Base-by-base conservation (phyloP, 2,888 invertebrate species). In the Apotomis betuletana region DNA sequence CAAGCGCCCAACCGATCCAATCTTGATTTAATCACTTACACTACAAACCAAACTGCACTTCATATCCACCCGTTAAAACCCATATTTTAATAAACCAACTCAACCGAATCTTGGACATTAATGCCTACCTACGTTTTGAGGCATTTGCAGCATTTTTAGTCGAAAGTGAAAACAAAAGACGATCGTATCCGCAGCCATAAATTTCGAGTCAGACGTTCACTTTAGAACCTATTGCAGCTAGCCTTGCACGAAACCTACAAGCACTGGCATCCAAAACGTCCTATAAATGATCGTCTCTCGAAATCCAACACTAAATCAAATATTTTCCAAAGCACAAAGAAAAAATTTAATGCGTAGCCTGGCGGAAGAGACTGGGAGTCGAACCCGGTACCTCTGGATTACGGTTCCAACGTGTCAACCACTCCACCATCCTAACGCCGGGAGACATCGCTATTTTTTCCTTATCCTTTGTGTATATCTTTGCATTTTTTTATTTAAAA, bases 1-100 rank as follows among this genome's bases (percentile, higher is more conserved):
- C 71, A 62, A 70, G 70, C 55, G 62, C 46, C 27, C n/a, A 8
- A 49, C 64, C 70, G 55, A 72, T 62, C 15, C 55, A 62, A 72
- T 67, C 71, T 36, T 57, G 71, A 67, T 72, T 62, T 44, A 71
- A 67, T 63, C 49, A 49, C 41, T 3, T 12, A 51, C 57, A 10
- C 52, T 41, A 52, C 51, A 52, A 52, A 59, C 59, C 1, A 67
- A 72, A 67, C 12, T 72, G 27, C 10, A 52, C 58, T 36, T 36
- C 57, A 63, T 67, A 12, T 0, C 4, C 15, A 51, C 12, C 36
- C 13, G 5, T 27, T 62, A 72, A 52, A 9, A 8, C 13, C 44
- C 5, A 9, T 5, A 51, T 62, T 58, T 44, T n/a, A 6, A 46
- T 70, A 10, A 10, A 13, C 15, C 3, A 3, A 27, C 1, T 54